Percentiles rank a stretch among this genome's conserved stretches.
Conservation (phyloP, 2,797 vertebrate species). For the Mormyrops boulengeri region DNA sequence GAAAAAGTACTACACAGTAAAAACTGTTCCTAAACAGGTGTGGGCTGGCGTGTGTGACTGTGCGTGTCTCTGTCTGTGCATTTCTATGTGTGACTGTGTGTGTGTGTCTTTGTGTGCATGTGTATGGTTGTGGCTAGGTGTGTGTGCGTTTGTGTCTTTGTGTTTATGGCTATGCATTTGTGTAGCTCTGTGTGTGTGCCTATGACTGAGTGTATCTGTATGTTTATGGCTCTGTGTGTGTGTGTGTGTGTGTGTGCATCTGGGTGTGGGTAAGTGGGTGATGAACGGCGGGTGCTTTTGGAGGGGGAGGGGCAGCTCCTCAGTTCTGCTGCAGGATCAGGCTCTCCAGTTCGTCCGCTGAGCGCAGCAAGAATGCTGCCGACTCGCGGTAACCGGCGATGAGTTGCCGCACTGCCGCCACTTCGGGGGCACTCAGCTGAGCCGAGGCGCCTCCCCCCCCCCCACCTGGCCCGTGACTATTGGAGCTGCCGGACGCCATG, state of each 20-base stretch:
- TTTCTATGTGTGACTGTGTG: background rate
- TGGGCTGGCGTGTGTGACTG: constrained; percentile 21
- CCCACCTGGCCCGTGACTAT: constrained; percentile 79
- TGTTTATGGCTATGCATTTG: constrained; percentile 4
- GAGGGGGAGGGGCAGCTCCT: constrained; percentile 38
- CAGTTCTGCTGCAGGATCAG: constrained; percentile 99
- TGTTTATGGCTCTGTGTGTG: constrained; percentile 19
- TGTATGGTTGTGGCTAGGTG: background rate
- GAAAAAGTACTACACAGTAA: background rate
- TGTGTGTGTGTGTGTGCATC: background rate
- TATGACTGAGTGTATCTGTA: background rate
- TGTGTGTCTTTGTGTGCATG: background rate
- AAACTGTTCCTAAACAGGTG: constrained; percentile 23
- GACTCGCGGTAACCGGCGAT: constrained; percentile 98
- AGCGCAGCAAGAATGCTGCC: constrained; percentile 93
- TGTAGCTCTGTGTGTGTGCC: constrained; percentile 7
- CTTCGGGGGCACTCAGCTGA: constrained; percentile 93
- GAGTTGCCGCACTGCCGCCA: constrained; percentile 93
- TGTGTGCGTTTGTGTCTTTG: constrained; percentile 23
- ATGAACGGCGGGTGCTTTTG: background rate
- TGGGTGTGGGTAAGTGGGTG: background rate
- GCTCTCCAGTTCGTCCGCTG: constrained; percentile 97
- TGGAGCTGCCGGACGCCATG: constrained; percentile 73
- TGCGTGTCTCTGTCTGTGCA: background rate
- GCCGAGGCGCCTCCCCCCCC: constrained; percentile 79